A percentile compares a stretch with the other conserved stretches of the same genome.
phyloP scores from a whole-genome alignment of 2,113 vertebrate genomes.

The Cryptomyrus ogoouensis region DNA sequence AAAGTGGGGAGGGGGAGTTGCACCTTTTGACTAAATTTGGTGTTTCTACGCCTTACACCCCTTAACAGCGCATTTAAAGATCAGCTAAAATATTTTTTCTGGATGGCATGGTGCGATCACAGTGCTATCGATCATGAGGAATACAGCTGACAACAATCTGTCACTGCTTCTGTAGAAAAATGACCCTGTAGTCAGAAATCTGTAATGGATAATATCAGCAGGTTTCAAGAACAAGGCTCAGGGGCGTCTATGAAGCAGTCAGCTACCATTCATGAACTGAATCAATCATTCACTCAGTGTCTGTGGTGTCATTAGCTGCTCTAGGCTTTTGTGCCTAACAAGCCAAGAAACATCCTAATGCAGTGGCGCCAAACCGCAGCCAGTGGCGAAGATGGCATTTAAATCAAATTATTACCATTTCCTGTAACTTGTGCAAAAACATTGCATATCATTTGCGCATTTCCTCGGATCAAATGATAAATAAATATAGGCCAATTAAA shows the following conservation, averaged over 20 bases:
- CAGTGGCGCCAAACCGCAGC: neutral
- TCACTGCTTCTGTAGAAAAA: slow-evolving; percentile 1
- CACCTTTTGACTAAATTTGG: neutral
- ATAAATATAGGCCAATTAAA: neutral
- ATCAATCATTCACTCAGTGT: neutral
- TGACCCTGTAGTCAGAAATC: neutral
- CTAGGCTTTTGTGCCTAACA: neutral
- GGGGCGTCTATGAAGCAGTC: neutral
- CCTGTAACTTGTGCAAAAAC: neutral
- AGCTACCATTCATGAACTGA: neutral
- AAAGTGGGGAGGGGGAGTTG: neutral
- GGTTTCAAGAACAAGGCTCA: neutral
- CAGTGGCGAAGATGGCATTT: neutral
- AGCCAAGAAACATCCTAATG: neutral
- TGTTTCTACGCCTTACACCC: neutral
- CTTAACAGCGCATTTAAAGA: neutral
- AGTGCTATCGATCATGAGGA: neutral
- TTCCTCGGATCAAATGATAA: neutral
- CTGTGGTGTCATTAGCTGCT: neutral
- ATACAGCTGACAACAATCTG: neutral
- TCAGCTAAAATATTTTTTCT: neutral
- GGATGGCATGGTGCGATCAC: neutral
- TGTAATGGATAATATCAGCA: neutral
- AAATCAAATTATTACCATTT: neutral
- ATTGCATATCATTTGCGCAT: neutral